Evolutionary conservation across 2,797 vertebrate genomes (phyloP).

Genomic region (Cichlasoma orientale): DNA sequence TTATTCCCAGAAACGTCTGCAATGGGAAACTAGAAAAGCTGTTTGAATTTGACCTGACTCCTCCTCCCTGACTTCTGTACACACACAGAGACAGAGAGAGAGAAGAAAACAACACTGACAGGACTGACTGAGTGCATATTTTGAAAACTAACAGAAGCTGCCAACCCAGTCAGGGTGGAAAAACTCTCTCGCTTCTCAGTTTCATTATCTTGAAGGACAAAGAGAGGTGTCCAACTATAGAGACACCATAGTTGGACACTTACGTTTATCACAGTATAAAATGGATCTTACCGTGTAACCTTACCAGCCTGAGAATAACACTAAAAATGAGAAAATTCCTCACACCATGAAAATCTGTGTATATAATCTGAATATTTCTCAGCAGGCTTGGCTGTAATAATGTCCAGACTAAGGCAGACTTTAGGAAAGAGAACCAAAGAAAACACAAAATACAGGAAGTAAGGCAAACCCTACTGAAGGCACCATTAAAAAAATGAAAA

Average conservation of each 20-base stretch:
- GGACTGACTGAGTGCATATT: conserved; percentile 25
- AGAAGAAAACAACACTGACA: conserved; percentile 18
- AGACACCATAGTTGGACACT: not conserved
- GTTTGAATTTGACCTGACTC: conserved; percentile 50
- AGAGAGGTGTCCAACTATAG: not conserved
- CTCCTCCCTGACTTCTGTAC: conserved; percentile 51
- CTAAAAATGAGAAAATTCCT: not conserved
- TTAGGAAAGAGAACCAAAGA: conserved; percentile 30
- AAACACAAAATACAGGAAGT: conserved; percentile 41
- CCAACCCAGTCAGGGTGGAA: conserved; percentile 30
- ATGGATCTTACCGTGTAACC: conserved; percentile 1
- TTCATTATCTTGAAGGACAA: not conserved
- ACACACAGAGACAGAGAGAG: not conserved
- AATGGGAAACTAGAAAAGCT: conserved; percentile 53
- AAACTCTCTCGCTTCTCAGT: not conserved
- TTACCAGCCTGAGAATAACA: not conserved
- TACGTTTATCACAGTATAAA: conserved; percentile 14
- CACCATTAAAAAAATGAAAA: conserved; percentile 24
- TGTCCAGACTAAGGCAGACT: conserved; percentile 41
- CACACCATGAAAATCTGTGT: conserved; percentile 21
- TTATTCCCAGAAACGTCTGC: conserved; percentile 54
- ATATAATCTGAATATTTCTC: conserved; percentile 34
- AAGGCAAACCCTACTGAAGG: conserved; percentile 12
- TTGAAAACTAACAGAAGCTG: conserved; percentile 43
- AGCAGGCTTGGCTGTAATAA: conserved; percentile 20